A percentile compares a stretch with the other conserved stretches of the same genome.
Evolutionary conservation across 2,888 invertebrate species (phyloP).

Genomic region (Acheta domesticus): DNA sequence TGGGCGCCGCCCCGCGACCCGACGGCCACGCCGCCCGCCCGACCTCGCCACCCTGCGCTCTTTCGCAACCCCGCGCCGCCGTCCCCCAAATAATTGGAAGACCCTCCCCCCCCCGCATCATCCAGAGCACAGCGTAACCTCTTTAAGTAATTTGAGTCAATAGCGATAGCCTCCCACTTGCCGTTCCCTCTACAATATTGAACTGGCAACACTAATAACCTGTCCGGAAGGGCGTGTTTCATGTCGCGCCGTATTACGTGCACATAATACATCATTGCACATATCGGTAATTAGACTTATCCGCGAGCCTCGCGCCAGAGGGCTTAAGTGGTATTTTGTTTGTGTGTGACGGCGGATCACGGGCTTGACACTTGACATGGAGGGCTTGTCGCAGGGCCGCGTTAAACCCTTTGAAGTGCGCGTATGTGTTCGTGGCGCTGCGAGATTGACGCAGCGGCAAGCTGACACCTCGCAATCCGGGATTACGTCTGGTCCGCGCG

Average conservation of each 20-base stretch:
- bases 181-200: neutral
- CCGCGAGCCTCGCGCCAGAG: neutral
- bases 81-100: too few relatives aligned
- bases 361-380: slow-evolving; percentile 18
- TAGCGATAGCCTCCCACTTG: neutral
- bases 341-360: slow-evolving; percentile 9
- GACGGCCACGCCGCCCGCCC: too few relatives aligned
- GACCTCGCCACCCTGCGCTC: too few relatives aligned
- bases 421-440: slow-evolving; percentile 8
- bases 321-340: slow-evolving; percentile 18
- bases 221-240: neutral
- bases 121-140: neutral
- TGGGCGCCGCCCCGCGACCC: too few relatives aligned
- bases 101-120: neutral
- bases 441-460: slow-evolving; percentile 1
- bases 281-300: slow-evolving; percentile 18
- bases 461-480: slow-evolving; percentile 18
- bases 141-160: slow-evolving; percentile 18
- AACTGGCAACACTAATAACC: neutral
- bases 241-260: neutral
- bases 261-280: slow-evolving; percentile 9
- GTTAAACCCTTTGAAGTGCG: slow-evolving; percentile 18
- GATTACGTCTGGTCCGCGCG: slow-evolving; percentile 9
- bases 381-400: neutral
- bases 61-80: too few relatives aligned